Conservation (phyloP, 2,797 vertebrate genomes). For the Lerista edwardsae region DNA sequence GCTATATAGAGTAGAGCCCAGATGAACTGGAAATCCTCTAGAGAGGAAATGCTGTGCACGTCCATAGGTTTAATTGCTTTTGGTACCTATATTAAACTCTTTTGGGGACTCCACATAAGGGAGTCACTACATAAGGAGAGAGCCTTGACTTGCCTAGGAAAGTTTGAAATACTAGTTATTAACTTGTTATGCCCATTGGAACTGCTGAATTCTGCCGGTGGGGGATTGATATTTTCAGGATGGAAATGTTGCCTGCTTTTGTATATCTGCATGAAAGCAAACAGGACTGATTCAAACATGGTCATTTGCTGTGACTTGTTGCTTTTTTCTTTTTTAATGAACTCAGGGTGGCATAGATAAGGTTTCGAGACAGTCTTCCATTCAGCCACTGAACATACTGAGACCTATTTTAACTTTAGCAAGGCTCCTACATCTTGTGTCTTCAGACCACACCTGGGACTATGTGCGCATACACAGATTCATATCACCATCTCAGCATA, state of each 20-base stretch:
- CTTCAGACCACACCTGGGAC: too few species aligned
- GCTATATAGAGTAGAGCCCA: background rate
- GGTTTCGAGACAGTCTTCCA: too few species aligned
- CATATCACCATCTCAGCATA: background rate
- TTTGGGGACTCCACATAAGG: too few species aligned
- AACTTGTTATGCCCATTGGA: background rate
- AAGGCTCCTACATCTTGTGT: too few species aligned
- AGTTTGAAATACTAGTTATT: background rate
- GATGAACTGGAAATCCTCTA: too few species aligned
- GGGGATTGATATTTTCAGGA: background rate
- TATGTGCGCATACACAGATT: background rate
- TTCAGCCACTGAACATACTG: too few species aligned
- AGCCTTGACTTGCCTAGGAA: background rate
- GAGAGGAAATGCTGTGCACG: too few species aligned
- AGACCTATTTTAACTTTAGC: too few species aligned
- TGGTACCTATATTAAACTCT: too few species aligned
- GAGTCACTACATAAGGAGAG: background rate
- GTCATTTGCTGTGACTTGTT: too few species aligned
- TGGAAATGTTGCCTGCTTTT: background rate
- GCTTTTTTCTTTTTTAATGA: background rate
- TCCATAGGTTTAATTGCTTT: too few species aligned
- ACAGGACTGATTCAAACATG: background rate
- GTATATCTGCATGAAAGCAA: background rate
- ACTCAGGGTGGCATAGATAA: too few species aligned
- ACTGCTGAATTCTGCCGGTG: background rate